Conservation (phyloP, 2,113 vertebrate species). For the Caloenas nicobarica region DNA sequence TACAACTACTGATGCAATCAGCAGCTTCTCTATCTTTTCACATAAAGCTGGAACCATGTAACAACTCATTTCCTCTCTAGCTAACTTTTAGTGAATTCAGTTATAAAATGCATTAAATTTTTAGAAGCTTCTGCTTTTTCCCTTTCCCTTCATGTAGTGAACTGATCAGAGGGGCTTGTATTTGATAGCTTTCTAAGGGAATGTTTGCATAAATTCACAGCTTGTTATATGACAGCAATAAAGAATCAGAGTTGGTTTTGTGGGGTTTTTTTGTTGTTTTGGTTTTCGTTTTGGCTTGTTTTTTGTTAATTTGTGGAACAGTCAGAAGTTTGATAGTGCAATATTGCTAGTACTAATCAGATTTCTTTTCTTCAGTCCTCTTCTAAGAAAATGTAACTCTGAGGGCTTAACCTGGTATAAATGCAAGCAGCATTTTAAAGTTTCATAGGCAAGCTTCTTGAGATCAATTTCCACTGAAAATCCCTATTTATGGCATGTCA, state of each 20-base stretch:
- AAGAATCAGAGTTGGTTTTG: background rate
- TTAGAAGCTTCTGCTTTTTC: background rate
- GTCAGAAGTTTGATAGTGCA: background rate
- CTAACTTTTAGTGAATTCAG: background rate
- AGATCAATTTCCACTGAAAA: background rate
- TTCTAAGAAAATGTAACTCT: background rate
- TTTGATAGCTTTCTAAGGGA: background rate
- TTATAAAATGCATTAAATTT: background rate
- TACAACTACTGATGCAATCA: background rate
- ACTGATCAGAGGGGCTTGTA: background rate
- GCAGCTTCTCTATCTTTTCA: background rate
- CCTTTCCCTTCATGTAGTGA: background rate
- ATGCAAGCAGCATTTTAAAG: background rate
- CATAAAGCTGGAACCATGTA: background rate
- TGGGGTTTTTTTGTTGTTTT: background rate
- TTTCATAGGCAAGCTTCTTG: background rate
- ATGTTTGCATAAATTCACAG: background rate
- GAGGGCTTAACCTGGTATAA: background rate
- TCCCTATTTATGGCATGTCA: background rate
- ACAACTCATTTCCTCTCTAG: conserved; percentile 22
- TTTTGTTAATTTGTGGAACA: background rate
- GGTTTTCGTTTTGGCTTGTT: too few relatives aligned
- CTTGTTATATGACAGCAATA: background rate
- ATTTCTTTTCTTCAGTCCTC: background rate
- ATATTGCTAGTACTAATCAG: background rate